These are phyloP conservation scores for Pungitius pungitius DNA, from an alignment of 2,113 vertebrate species.

Conservation along the genomic window DNA sequence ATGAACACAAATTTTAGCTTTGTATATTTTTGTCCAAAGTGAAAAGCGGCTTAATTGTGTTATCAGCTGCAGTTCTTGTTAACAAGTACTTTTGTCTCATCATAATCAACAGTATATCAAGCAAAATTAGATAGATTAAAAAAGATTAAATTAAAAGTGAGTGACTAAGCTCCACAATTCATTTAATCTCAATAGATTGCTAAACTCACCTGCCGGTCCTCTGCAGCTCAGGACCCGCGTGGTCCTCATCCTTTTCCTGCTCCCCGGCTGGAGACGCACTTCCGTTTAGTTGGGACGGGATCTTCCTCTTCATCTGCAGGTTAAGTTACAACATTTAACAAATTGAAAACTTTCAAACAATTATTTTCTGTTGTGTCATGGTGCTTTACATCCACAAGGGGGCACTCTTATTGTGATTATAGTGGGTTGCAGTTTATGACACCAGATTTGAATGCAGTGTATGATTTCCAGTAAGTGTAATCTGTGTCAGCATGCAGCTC, in stretches of 20 bases:
- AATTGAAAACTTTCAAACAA: background rate
- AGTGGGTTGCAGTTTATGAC: background rate
- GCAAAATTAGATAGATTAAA: background rate
- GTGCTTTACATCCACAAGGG: constrained; percentile 14
- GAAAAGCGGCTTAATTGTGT: background rate
- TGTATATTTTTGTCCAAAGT: background rate
- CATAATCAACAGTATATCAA: constrained; percentile 16
- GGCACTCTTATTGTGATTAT: constrained; percentile 30
- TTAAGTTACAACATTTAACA: constrained; percentile 25
- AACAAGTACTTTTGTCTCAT: constrained; percentile 14
- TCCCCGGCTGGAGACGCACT: constrained; percentile 81
- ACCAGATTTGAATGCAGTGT: background rate
- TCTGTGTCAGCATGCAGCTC: background rate
- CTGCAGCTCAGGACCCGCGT: constrained; percentile 89
- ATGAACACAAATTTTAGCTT: background rate
- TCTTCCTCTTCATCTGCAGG: constrained; percentile 90
- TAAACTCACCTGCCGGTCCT: constrained; percentile 88
- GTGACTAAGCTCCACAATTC: background rate
- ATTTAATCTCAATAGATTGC: background rate
- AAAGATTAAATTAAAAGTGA: background rate
- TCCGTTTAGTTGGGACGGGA: constrained; percentile 89
- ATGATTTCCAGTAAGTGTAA: background rate
- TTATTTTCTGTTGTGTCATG: background rate
- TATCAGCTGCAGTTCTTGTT: background rate
- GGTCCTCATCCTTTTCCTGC: constrained; percentile 83